Conservation (phyloP, 1,140 invertebrate genomes). For the Atta texana region DNA sequence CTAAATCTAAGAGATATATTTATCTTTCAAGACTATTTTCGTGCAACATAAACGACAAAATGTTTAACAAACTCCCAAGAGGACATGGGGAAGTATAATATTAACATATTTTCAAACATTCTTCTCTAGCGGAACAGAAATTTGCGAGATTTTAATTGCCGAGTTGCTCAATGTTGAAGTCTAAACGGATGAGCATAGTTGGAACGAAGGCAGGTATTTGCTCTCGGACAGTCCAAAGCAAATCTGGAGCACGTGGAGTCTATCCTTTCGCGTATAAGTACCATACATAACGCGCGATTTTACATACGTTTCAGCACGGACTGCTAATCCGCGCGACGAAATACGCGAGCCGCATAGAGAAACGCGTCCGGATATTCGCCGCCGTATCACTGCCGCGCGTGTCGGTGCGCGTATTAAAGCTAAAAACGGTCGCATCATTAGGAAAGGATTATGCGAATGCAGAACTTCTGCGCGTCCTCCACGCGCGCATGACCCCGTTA, state of each 20-base stretch:
- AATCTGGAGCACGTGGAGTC: neutral
- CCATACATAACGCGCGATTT: neutral
- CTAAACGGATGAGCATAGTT: neutral
- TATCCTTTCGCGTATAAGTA: neutral
- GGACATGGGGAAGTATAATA: neutral
- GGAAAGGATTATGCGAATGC: constrained; percentile 75
- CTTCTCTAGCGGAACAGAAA: neutral
- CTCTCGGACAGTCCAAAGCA: neutral
- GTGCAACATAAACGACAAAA: neutral
- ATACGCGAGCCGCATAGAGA: constrained; percentile 19
- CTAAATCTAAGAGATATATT: neutral
- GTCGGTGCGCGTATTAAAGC: constrained; percentile 73
- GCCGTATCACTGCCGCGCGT: constrained; percentile 46
- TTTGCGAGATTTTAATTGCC: constrained; percentile 7
- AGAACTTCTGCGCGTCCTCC: constrained; percentile 57
- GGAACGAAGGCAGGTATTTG: neutral
- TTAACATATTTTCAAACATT: neutral
- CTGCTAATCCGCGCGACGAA: constrained; percentile 64
- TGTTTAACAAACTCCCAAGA: neutral
- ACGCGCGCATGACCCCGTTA: constrained; percentile 71
- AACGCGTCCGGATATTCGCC: constrained; percentile 36
- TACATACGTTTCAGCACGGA: constrained; percentile 34
- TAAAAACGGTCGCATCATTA: constrained; percentile 78
- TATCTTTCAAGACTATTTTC: neutral
- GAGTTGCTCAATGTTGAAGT: neutral